These are phyloP conservation scores for Elachura formosa DNA, from an alignment of 2,113 vertebrate species.

Conservation along the genomic window DNA sequence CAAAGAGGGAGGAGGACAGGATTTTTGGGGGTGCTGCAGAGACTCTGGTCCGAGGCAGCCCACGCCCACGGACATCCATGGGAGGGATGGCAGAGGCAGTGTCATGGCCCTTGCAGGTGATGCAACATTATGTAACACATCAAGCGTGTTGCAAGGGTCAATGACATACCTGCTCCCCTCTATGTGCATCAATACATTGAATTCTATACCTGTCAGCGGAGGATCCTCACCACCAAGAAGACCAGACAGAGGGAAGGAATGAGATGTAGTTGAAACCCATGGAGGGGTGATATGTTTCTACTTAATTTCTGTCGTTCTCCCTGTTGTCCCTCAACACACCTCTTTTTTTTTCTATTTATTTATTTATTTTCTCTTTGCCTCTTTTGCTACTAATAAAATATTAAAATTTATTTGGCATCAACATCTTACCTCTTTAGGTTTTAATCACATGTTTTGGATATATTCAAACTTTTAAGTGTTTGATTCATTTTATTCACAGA, in stretches of 20 bases:
- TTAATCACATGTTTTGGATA: background rate
- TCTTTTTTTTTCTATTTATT: background rate
- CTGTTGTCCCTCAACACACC: background rate
- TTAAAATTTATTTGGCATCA: too few relatives aligned
- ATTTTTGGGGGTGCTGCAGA: background rate
- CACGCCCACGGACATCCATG: too few relatives aligned
- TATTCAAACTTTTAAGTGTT: background rate
- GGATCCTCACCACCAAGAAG: too few relatives aligned
- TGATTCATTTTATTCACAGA: background rate
- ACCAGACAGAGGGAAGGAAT: background rate
- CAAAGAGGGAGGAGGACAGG: too few relatives aligned
- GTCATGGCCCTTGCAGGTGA: fast-evolving
- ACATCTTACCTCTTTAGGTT: background rate
- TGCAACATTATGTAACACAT: background rate
- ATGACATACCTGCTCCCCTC: background rate
- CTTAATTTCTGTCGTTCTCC: background rate
- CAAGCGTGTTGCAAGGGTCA: fast-evolving
- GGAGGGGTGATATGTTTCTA: background rate
- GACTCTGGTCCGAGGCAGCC: background rate
- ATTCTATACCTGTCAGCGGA: fast-evolving
- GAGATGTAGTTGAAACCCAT: fast-evolving
- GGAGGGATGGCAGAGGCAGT: background rate
- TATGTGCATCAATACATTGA: too few relatives aligned
- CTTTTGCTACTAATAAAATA: background rate
- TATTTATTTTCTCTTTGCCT: background rate